Evolutionary conservation across 1,140 invertebrate species (phyloP).

Genomic region (Diachasmimorpha longicaudata): DNA sequence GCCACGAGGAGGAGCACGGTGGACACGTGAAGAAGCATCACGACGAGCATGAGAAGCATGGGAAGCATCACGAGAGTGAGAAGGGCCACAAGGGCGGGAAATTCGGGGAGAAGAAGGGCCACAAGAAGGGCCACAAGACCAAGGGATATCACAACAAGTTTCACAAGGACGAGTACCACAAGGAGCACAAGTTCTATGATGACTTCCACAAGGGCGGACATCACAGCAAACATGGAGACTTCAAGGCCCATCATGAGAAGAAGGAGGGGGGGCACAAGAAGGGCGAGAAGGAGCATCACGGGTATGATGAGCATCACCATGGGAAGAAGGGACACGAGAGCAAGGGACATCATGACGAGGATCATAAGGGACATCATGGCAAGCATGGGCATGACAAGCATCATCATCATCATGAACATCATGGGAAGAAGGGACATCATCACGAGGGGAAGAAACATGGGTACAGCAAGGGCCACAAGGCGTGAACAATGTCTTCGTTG

Average conservation of each 20-base stretch:
- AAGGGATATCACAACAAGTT: slow-evolving; percentile 73
- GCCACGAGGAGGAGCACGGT: slow-evolving; percentile 61
- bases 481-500: not conserved
- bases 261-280: slow-evolving; percentile 57
- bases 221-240: slow-evolving; percentile 47
- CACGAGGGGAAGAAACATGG: slow-evolving; percentile 70
- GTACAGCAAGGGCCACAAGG: slow-evolving; percentile 54
- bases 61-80: slow-evolving; percentile 59
- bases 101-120: slow-evolving; percentile 66
- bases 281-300: slow-evolving; percentile 58
- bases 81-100: slow-evolving; percentile 62
- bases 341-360: slow-evolving; percentile 58
- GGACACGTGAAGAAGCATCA: slow-evolving; percentile 66
- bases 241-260: slow-evolving; percentile 58
- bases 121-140: slow-evolving; percentile 69
- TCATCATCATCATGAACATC: slow-evolving; percentile 69
- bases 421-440: slow-evolving; percentile 72
- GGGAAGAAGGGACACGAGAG: slow-evolving; percentile 68
- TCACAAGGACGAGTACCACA: slow-evolving; percentile 72
- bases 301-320: slow-evolving; percentile 51
- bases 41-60: slow-evolving; percentile 59
- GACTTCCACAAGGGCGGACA: slow-evolving; percentile 60
- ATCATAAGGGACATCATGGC: slow-evolving; percentile 69
- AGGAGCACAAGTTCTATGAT: slow-evolving; percentile 70
- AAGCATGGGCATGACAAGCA: slow-evolving; percentile 71